phyloP scores from a whole-genome alignment of 2,113 vertebrate species.

The Saiga tatarica region DNA sequence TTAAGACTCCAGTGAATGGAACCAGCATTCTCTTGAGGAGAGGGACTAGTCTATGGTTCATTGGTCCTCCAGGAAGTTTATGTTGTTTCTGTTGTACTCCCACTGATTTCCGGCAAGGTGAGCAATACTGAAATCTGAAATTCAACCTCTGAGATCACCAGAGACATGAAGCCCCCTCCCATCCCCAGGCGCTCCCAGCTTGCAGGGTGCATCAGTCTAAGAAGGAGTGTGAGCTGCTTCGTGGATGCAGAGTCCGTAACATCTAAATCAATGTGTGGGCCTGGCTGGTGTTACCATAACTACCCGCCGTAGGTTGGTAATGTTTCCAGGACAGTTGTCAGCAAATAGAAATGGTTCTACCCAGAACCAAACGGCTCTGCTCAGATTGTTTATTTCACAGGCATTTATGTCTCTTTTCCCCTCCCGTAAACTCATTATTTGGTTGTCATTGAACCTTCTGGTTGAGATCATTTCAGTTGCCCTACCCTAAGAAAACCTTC shows the following conservation, averaged over 20 bases:
- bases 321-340: background rate
- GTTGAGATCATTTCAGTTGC: background rate
- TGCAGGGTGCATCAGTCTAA: background rate
- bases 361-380: background rate
- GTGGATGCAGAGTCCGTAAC: background rate
- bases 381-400: background rate
- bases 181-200: background rate
- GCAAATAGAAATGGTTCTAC: background rate
- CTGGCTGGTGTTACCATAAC: background rate
- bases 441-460: background rate
- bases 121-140: background rate
- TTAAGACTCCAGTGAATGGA: rapidly evolving
- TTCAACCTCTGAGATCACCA: background rate
- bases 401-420: background rate
- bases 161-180: too few species aligned
- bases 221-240: background rate
- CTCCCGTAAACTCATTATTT: background rate
- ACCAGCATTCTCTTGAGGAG: background rate
- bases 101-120: background rate
- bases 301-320: background rate
- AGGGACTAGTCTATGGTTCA: rapidly evolving
- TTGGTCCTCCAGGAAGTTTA: background rate
- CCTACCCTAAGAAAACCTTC: background rate
- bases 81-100: rapidly evolving
- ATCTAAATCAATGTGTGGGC: background rate